Conservation (phyloP, 2,888 invertebrate genomes). For the Escarpia spicata region DNA sequence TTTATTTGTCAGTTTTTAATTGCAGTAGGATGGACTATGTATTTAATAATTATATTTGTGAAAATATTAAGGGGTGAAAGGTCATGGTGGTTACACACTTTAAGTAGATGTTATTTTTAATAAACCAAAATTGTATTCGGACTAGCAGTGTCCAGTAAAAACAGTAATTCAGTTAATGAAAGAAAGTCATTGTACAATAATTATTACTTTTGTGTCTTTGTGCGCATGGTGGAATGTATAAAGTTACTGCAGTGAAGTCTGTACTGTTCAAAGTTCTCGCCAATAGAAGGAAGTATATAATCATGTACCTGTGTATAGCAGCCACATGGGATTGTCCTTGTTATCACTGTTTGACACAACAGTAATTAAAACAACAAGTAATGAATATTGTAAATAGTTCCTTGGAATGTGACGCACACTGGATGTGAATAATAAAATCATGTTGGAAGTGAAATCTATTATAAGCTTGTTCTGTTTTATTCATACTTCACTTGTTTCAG, state of each 20-base stretch:
- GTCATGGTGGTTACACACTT: too few relatives aligned
- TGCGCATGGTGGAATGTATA: background rate
- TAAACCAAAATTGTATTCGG: too few relatives aligned
- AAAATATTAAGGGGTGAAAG: too few relatives aligned
- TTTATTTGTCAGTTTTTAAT: too few relatives aligned
- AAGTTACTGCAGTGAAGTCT: background rate
- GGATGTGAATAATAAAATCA: background rate
- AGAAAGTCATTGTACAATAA: too few relatives aligned
- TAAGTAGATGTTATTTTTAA: too few relatives aligned
- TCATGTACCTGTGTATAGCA: background rate
- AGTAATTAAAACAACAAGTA: background rate
- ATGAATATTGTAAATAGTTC: conserved; percentile 9
- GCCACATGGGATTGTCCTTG: background rate
- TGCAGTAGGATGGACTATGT: too few relatives aligned
- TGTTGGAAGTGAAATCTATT: background rate
- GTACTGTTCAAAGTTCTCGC: background rate
- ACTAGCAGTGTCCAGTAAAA: too few relatives aligned
- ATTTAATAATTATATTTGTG: too few relatives aligned
- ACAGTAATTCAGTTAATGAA: too few relatives aligned
- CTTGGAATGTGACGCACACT: background rate
- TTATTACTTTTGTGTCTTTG: background rate
- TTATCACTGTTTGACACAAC: background rate
- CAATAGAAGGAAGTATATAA: background rate
- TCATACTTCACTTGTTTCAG: too few relatives aligned
- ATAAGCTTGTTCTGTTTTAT: too few relatives aligned